Percentiles rank a stretch among this genome's conserved stretches.
Evolutionary conservation across 2,888 invertebrate genomes (phyloP).

Genomic region (Aplocera efformata): DNA sequence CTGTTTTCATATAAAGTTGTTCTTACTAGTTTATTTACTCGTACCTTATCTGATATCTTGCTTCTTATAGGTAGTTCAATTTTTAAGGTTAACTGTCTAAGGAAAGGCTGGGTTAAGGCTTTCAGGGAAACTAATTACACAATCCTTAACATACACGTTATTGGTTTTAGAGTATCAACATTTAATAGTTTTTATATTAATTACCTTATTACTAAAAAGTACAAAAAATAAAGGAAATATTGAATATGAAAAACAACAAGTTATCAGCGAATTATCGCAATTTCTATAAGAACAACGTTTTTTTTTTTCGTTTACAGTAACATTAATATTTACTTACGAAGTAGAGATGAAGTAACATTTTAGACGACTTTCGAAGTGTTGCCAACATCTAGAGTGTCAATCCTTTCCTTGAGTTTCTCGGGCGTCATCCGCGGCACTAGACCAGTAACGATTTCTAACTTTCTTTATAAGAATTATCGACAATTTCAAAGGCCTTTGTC

Average conservation of each 20-base stretch:
- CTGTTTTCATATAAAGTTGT: constrained; percentile 30
- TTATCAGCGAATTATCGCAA: constrained; percentile 73
- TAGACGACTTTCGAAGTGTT: constrained; percentile 30
- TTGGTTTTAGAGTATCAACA: constrained; percentile 79
- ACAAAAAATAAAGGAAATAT: constrained; percentile 81
- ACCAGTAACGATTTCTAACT: constrained; percentile 12
- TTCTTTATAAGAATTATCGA: constrained; percentile 11
- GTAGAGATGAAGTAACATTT: constrained; percentile 53
- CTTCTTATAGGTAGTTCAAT: constrained; percentile 37
- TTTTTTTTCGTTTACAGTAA: constrained; percentile 75
- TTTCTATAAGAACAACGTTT: constrained; percentile 79
- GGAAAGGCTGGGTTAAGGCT: constrained; percentile 77
- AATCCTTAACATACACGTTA: constrained; percentile 72
- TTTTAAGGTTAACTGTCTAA: constrained; percentile 58
- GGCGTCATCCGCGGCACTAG: constrained; percentile 12
- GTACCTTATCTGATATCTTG: constrained; percentile 37
- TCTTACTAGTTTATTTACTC: constrained; percentile 32
- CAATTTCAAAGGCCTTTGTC: constrained; percentile 2
- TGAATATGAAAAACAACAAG: constrained; percentile 80
- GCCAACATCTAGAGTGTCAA: constrained; percentile 24
- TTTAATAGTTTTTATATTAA: constrained; percentile 79
- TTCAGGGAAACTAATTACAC: constrained; percentile 77
- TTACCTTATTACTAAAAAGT: constrained; percentile 77
- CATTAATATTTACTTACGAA: constrained; percentile 64
- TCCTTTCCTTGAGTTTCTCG: constrained; percentile 30